These are phyloP conservation scores for Teinopalpus imperialis DNA, from an alignment of 2,888 invertebrate genomes.

Conservation along the genomic window DNA sequence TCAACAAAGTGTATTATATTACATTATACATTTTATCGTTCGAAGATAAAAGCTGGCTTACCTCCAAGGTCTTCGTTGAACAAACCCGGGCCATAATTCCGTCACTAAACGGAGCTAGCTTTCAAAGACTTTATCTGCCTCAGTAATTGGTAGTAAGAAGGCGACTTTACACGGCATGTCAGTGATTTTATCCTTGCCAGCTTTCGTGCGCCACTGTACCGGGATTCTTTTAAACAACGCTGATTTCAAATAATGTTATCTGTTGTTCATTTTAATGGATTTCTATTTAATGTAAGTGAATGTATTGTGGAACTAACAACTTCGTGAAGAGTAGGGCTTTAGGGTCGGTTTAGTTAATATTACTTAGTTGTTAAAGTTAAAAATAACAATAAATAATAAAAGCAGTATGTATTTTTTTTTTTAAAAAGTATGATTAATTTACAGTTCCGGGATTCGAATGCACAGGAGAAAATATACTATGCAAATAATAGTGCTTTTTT, in stretches of 20 bases:
- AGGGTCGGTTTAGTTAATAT: no score
- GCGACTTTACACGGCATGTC: constrained; percentile 48
- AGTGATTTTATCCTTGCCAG: constrained; percentile 43
- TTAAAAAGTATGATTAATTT: no score
- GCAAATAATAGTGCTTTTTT: no score
- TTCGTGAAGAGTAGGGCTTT: no score
- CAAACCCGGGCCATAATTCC: constrained; percentile 20
- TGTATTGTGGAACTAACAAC: no score
- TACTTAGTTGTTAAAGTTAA: no score
- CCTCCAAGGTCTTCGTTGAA: constrained; percentile 12
- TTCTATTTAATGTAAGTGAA: not conserved
- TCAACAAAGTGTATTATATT: not conserved
- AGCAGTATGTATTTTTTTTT: no score
- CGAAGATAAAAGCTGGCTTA: constrained; percentile 34
- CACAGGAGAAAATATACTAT: no score
- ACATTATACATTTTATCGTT: constrained; percentile 29
- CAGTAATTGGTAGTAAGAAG: constrained; percentile 68
- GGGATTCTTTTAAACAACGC: constrained; percentile 20
- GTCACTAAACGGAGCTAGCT: constrained; percentile 42
- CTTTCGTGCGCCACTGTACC: constrained; percentile 52
- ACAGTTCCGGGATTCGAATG: no score
- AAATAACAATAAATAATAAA: no score
- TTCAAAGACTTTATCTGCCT: constrained; percentile 61
- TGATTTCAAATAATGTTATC: no score
- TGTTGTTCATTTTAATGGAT: constrained; percentile 2